These are phyloP conservation scores for Aphelinus atriplicis DNA, from an alignment of 1,140 invertebrate species.

Conservation along the genomic window DNA sequence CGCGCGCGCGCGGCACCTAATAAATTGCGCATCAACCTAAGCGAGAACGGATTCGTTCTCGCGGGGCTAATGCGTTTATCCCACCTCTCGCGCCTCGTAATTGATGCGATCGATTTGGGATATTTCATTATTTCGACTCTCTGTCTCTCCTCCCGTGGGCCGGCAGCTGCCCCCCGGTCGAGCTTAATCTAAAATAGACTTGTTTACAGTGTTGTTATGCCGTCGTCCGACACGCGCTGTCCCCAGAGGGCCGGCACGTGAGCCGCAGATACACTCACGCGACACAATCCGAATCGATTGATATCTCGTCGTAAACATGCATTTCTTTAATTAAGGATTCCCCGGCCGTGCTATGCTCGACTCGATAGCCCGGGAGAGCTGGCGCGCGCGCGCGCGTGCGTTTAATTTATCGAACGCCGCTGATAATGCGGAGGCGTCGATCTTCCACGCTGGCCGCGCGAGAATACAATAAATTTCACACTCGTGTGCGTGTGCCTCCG, in stretches of 20 bases:
- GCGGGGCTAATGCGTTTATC: slow-evolving; percentile 3
- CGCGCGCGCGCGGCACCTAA: slow-evolving; percentile 1
- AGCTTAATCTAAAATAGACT: slow-evolving; percentile 34
- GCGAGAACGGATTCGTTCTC: slow-evolving; percentile 15
- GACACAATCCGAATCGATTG: neutral
- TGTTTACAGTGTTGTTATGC: slow-evolving; percentile 24
- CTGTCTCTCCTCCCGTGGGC: too few species aligned
- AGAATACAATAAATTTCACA: too few species aligned
- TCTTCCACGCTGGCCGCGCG: neutral
- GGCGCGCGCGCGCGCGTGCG: too few species aligned
- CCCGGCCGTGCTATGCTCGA: neutral
- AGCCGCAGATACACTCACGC: neutral
- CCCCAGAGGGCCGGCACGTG: neutral
- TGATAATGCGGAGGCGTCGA: neutral
- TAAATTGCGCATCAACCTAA: slow-evolving; percentile 8
- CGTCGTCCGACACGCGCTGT: neutral
- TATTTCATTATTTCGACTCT: slow-evolving; percentile 18
- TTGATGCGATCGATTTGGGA: slow-evolving; percentile 24
- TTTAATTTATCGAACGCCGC: neutral
- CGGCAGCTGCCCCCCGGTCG: too few species aligned
- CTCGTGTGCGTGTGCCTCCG: too few species aligned
- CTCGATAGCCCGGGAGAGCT: neutral
- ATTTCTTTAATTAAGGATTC: slow-evolving; percentile 32
- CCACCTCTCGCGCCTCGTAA: neutral
- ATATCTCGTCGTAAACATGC: neutral